These are phyloP conservation scores for Malacoraja senta DNA, from an alignment of 2,797 vertebrate genomes.

Conservation along the genomic window DNA sequence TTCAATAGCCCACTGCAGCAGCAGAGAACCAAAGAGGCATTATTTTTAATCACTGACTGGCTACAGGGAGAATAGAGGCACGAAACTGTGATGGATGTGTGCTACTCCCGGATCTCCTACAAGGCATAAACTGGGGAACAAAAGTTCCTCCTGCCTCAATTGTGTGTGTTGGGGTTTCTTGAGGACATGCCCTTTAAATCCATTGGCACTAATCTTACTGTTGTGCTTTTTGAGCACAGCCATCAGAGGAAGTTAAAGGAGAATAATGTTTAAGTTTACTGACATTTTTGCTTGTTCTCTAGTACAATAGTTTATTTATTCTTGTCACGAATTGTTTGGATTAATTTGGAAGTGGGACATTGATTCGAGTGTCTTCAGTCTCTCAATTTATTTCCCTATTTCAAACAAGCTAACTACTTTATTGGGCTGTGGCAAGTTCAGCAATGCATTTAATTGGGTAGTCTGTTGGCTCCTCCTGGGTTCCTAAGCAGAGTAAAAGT, in stretches of 20 bases:
- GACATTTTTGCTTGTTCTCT: not conserved
- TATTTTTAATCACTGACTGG: not conserved
- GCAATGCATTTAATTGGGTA: not conserved
- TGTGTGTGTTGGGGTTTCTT: not conserved
- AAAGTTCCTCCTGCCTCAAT: not conserved
- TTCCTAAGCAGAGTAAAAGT: not conserved
- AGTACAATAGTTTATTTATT: not conserved
- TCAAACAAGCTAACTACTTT: not conserved
- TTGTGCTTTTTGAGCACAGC: not conserved
- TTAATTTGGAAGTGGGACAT: not conserved
- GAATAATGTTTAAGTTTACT: not conserved
- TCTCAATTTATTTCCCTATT: not conserved
- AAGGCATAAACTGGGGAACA: not conserved
- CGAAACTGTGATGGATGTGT: not conserved
- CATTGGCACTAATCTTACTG: not conserved
- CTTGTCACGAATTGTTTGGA: not conserved
- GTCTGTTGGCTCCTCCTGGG: not conserved
- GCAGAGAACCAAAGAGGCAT: not conserved
- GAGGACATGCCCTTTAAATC: not conserved
- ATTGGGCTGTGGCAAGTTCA: not conserved
- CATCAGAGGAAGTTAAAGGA: not conserved
- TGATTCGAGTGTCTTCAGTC: not conserved
- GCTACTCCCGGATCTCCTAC: not conserved
- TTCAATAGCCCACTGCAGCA: not conserved
- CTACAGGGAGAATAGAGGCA: not conserved